These are phyloP conservation scores for Lates japonicus DNA, from an alignment of 2,797 vertebrate species.

Conservation along the genomic window DNA sequence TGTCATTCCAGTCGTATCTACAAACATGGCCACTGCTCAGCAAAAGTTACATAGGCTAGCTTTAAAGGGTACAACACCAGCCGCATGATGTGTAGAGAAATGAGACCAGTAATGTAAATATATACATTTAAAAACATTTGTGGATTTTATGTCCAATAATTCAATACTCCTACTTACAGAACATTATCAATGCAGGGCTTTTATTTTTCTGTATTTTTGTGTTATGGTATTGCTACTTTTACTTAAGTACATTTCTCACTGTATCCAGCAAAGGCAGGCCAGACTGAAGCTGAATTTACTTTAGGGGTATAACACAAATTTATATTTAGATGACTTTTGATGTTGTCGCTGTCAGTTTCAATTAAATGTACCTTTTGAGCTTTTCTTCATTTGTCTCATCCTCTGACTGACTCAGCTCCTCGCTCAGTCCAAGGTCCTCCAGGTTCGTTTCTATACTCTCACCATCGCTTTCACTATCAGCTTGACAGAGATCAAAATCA, in stretches of 20 bases:
- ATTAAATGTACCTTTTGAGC: slow-evolving; percentile 57
- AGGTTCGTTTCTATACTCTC: slow-evolving; percentile 78
- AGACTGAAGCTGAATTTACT: background rate
- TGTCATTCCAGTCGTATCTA: no score
- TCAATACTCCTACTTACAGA: background rate
- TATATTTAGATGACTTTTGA: background rate
- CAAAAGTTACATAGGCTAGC: background rate
- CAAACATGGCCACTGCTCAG: no score
- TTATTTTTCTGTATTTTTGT: background rate
- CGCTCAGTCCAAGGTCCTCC: slow-evolving; percentile 86
- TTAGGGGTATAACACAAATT: background rate
- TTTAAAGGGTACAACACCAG: background rate
- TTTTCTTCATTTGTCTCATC: slow-evolving; percentile 78
- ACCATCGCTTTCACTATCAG: slow-evolving; percentile 75
- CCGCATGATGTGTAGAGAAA: background rate
- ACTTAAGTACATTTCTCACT: no score
- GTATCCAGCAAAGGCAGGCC: background rate
- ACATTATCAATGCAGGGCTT: no score
- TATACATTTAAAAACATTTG: background rate
- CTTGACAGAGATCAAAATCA: slow-evolving; percentile 56
- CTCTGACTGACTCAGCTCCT: slow-evolving; percentile 88
- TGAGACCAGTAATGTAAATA: background rate
- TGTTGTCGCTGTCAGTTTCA: background rate
- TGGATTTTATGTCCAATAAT: background rate
- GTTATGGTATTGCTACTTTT: background rate